Evolutionary conservation across 2,797 vertebrate genomes (phyloP).

Genomic region (Novumbra hubbsi): DNA sequence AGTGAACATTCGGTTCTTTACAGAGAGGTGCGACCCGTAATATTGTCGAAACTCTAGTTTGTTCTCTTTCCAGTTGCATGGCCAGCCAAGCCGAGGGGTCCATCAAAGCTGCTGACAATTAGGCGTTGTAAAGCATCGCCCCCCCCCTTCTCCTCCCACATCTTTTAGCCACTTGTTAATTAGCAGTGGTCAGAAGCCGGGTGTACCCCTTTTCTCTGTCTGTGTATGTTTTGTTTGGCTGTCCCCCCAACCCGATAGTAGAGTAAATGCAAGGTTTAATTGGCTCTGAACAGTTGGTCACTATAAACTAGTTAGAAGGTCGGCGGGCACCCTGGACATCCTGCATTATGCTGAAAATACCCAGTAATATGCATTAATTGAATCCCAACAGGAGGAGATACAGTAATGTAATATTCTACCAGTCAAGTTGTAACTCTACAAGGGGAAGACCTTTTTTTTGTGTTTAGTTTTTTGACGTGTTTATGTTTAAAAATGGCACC

Average conservation of each 20-base stretch:
- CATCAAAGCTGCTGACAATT: background rate
- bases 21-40: no score
- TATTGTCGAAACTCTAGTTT: background rate
- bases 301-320: background rate
- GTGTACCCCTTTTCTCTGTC: background rate
- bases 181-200: background rate
- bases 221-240: background rate
- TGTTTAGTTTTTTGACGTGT: no score
- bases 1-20: no score
- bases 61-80: background rate
- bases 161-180: background rate
- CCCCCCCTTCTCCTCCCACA: background rate
- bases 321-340: background rate
- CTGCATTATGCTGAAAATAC: background rate
- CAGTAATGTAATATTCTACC: background rate
- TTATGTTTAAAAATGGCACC: background rate
- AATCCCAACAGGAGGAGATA: background rate
- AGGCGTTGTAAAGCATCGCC: background rate
- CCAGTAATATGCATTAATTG: background rate
- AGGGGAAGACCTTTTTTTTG: no score
- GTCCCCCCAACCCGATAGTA: background rate
- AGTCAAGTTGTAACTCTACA: no score
- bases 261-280: background rate
- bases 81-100: background rate
- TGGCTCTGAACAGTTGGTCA: conserved; percentile 1